Base-by-base conservation (phyloP, 2,888 invertebrate genomes). In the Sycophila texana region DNA sequence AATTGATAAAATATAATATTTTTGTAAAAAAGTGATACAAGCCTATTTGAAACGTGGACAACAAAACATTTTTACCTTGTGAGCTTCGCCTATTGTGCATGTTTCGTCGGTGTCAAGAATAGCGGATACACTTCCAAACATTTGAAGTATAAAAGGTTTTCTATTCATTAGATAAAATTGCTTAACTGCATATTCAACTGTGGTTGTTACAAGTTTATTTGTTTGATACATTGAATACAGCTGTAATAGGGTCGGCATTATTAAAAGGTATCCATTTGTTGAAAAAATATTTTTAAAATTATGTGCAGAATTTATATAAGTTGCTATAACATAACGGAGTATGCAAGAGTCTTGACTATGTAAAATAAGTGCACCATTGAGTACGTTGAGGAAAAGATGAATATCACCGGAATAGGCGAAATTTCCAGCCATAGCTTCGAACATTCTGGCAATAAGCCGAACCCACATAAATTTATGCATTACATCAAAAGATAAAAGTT, bases 381-480 rank as follows among this genome's bases (percentile, higher is more conserved):
- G 92, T 0, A 99, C 99, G 91, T 99, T 99, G 55, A 99, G 92
- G 89, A 99, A 99, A 63, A 99, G 92, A 88, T 99, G 99, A 74
- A 99, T 97, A 88, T 99, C 99, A 20, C 98, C 96, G 0, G 98
- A 97, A 85, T 98, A 98, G 0, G 98, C 98, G 88, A 99, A 98
- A 88, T 98, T 98, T 2, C 98, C 98, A 1, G 98, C 97, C 98
- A 99, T 99, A 0, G 98, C 98, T 91, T 97, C 97, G 88, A 99
- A 99, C 98, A 99, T 98, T 67, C 98, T 94, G 0, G 97, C 96
- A 86, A 99, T 98, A 51, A 99, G 91, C 82, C 98, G 95, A 2
- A 98, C 97, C 99, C 99, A 99, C 94, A 98, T 98, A 87, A 98
- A 98, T 91, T 99, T 99, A 90, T 99, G 99, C 82, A 99, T 92